phyloP scores from a whole-genome alignment of 2,113 vertebrate species.

The Condylura cristata region DNA sequence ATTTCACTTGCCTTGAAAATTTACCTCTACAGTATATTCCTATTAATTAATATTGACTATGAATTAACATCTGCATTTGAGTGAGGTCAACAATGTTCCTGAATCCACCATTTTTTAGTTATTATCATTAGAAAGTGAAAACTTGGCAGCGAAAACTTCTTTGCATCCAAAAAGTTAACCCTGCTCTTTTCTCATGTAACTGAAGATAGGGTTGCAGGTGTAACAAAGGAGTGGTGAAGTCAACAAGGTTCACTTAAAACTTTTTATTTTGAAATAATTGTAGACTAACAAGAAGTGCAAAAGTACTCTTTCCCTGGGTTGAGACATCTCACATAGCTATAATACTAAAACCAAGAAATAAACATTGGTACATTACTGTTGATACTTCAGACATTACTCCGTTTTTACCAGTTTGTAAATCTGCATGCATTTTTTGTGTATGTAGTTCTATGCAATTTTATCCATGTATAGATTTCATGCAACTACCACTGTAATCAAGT shows the following conservation, averaged over 20 bases:
- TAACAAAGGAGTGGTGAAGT: constrained; percentile 36
- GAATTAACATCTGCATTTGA: constrained; percentile 6
- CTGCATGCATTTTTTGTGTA: constrained; percentile 20
- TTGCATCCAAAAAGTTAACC: not conserved
- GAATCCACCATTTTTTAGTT: constrained; percentile 22
- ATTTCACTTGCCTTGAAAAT: constrained; percentile 17
- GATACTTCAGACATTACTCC: not conserved
- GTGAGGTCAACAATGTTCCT: not conserved
- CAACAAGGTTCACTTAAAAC: not conserved
- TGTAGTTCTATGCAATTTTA: constrained; percentile 6
- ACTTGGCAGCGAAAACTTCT: constrained; percentile 35
- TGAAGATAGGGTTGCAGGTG: not conserved
- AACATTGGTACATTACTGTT: not conserved
- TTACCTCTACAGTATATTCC: not conserved
- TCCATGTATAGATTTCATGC: not conserved
- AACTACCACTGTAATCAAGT: not conserved
- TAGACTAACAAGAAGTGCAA: constrained; percentile 18
- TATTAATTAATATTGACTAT: not conserved
- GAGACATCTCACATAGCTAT: not conserved
- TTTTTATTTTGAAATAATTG: constrained; percentile 46
- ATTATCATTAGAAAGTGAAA: not conserved
- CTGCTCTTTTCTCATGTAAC: not conserved
- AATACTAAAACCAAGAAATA: not conserved
- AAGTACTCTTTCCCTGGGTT: not conserved
- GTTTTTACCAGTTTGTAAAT: not conserved